Conservation (phyloP, 2,888 invertebrate genomes). For the Aromia moschata region DNA sequence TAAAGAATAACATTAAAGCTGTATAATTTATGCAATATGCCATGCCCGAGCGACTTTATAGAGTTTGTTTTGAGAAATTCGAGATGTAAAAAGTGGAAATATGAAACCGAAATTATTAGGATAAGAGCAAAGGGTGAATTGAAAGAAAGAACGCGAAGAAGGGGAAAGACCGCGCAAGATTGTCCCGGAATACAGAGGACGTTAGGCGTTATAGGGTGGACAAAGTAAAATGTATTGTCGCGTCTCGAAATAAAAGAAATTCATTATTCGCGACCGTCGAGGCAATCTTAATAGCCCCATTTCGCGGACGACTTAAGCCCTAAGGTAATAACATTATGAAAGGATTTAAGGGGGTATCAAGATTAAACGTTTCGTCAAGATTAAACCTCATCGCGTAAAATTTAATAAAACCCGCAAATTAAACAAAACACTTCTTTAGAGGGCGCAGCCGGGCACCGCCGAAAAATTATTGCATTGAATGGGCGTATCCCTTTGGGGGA, state of each 20-base stretch:
- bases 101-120: constrained; percentile 26
- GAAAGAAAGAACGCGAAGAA: constrained; percentile 17
- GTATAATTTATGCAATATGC: constrained; percentile 21
- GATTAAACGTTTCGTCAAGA: no score
- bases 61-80: constrained; percentile 25
- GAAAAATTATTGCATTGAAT: no score
- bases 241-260: neutral
- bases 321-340: no score
- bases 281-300: no score
- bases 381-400: no score
- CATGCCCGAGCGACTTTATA: constrained; percentile 20
- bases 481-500: no score
- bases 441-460: no score
- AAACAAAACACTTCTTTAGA: no score
- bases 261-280: no score
- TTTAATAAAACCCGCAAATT: no score
- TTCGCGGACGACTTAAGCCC: no score
- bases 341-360: no score
- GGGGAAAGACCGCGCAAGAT: constrained; percentile 15
- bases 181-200: constrained; percentile 40
- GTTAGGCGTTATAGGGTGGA: constrained; percentile 29
- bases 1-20: constrained; percentile 20
- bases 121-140: constrained; percentile 15
- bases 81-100: constrained; percentile 25
- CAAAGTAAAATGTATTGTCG: neutral